Conservation (phyloP, 2,113 vertebrate species). For the Oostethus manadensis region DNA sequence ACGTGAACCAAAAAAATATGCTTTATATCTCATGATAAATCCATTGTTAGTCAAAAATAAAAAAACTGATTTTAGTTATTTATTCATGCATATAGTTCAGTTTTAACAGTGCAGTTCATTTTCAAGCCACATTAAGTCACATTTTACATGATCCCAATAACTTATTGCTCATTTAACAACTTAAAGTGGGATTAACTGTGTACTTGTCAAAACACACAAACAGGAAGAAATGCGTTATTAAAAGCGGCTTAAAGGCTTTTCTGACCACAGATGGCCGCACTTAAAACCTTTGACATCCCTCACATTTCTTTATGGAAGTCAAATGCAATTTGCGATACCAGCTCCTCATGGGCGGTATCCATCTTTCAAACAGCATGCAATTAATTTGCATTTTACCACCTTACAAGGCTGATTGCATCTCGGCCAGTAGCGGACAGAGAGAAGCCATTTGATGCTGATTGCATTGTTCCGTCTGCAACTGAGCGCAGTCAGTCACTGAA, state of each 20-base stretch:
- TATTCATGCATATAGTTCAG: no score
- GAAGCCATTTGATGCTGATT: neutral
- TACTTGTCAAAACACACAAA: constrained; percentile 35
- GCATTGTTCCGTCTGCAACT: constrained; percentile 5
- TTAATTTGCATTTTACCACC: neutral
- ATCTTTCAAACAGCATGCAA: neutral
- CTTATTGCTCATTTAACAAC: neutral
- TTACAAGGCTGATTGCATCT: neutral
- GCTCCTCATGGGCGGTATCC: neutral
- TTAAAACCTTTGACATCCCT: constrained; percentile 26
- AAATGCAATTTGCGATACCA: constrained; percentile 10
- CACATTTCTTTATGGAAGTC: constrained; percentile 10
- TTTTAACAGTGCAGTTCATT: no score
- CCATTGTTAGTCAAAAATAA: no score
- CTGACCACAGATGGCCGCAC: constrained; percentile 28
- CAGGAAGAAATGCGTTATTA: constrained; percentile 47
- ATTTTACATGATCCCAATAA: no score
- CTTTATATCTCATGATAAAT: no score
- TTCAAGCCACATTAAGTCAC: no score
- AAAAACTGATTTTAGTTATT: no score
- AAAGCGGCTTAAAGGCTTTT: constrained; percentile 35
- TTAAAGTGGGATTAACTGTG: constrained; percentile 14
- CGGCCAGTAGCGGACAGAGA: neutral
- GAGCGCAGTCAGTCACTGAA: constrained; percentile 16
- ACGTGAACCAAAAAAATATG: no score